Evolutionary conservation across 1,140 invertebrate species (phyloP), one percentile per base, ranked within the genome.

Genomic region (Eumaeus atala): DNA sequence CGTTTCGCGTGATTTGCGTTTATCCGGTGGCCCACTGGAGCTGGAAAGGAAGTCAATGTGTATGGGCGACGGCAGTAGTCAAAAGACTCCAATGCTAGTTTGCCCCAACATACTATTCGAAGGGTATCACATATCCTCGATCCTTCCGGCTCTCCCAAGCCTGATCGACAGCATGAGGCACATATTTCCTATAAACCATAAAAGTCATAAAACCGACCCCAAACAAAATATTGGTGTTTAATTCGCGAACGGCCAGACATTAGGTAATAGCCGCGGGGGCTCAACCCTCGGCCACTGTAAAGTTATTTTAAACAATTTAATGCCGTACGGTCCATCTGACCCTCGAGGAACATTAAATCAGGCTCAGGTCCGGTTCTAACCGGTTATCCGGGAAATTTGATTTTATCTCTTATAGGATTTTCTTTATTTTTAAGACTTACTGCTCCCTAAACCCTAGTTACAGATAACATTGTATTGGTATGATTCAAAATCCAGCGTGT

Each of bases 221-320:
- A 2, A 28, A 28, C 2, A 6, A 50, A 16, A 11, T 10, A 6
- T 36, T 9, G 28, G 34, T 49, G 6, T 35, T 11, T 36, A 51
- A 18, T 56, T 54, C 50, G 33, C 56, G 60, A 49, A 51, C 54
- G 53, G 53, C 59, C 70, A 70, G 63, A 61, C 59, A 59, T 62
- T 55, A 59, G 54, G 36, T 60, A 66, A 69, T 58, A 59, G 64
- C 58, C 52, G 61, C 64, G 70, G 74, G 72, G 49, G 61, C 10
- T 66, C 63, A 76, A 79, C 74, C 78, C 77, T 75, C 68, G 76
- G 66, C 59, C 69, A 56, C 58, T 73, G 53, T 75, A 72, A 77
- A 81, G 64, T 78, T 79, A 80, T 77, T 84, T 84, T 84, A 84
- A 84, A 81, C 80, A 84, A 84, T 81, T 71, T 77, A 72, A 76